Base-by-base conservation (phyloP, 2,797 vertebrate genomes). In the Pipistrellus pipistrellus region DNA sequence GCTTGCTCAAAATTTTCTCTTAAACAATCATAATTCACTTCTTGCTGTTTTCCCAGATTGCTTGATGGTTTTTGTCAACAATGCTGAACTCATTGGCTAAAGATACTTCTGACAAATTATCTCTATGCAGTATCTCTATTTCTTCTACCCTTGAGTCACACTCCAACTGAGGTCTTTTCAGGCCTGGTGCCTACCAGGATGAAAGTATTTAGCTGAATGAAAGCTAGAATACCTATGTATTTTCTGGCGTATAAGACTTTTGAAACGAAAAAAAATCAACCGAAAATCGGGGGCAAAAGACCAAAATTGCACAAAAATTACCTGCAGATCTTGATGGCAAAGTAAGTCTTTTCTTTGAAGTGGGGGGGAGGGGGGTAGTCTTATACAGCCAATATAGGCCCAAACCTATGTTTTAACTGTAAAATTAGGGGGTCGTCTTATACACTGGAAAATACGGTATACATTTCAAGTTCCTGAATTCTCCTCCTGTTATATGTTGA, bases 401-500 rank as follows among this genome's bases (percentile, higher is more conserved):
- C n/a, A n/a, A n/a, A n/a, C n/a, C n/a, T n/a, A n/a, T n/a, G n/a
- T n/a, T n/a, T n/a, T n/a, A n/a, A n/a, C n/a, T n/a, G n/a, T n/a
- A n/a, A n/a, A n/a, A n/a, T n/a, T n/a, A n/a, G n/a, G n/a, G n/a
- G n/a, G n/a, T n/a, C n/a, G n/a, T n/a, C n/a, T n/a, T n/a, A n/a
- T n/a, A n/a, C n/a, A n/a, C n/a, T n/a, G n/a, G n/a, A n/a, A n/a
- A n/a, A n/a, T n/a, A n/a, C n/a, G n/a, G n/a, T n/a, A 78, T 15
- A 64, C 6, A 73, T 66, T 89, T 88, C 71, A 88, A 72, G 62
- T 93, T 93, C 59, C 92, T 91, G 32, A 96, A 72, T 88, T 90
- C 76, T 80, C 55, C 38, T 92, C 75, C 20, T 84, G 6, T 76
- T 85, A 59, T 44, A 66, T 35, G 38, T 15, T 71, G 21, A 87